phyloP scores from a whole-genome alignment of 1,140 invertebrate genomes.

The Trigoniulus corallinus region DNA sequence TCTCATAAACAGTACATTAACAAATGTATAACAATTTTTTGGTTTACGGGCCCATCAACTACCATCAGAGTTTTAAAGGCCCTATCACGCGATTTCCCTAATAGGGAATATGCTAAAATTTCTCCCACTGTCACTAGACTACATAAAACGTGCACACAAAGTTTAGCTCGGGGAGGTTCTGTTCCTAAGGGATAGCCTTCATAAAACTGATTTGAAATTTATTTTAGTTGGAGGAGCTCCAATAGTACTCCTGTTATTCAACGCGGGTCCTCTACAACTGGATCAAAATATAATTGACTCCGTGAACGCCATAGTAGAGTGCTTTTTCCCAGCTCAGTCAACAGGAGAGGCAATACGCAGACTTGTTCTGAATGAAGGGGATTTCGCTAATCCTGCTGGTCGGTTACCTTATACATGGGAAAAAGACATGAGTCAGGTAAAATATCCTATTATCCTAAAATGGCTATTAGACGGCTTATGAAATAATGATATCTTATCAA shows the following conservation, averaged over 20 bases:
- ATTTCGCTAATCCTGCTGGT: slow-evolving; percentile 18
- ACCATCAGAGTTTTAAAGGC: too few relatives aligned
- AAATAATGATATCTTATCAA: too few relatives aligned
- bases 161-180: too few relatives aligned
- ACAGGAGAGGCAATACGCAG: slow-evolving; percentile 19
- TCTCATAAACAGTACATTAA: not conserved
- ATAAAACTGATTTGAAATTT: too few relatives aligned
- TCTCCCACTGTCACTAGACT: too few relatives aligned
- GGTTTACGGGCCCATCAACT: too few relatives aligned
- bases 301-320: slow-evolving; percentile 20
- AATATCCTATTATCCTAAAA: not conserved
- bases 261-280: slow-evolving; percentile 21
- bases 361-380: slow-evolving; percentile 15
- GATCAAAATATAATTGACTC: slow-evolving; percentile 5
- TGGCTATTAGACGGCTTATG: too few relatives aligned
- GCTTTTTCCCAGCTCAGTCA: slow-evolving; percentile 22
- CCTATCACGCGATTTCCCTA: too few relatives aligned
- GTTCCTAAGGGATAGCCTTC: too few relatives aligned
- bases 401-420: slow-evolving; percentile 22
- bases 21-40: not conserved
- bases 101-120: too few relatives aligned
- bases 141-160: not conserved
- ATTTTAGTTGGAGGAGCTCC: slow-evolving; percentile 1
- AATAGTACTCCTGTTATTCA: slow-evolving; percentile 21
- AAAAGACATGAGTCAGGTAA: slow-evolving; percentile 11